Percentiles rank a stretch among this genome's conserved stretches.
These are phyloP conservation scores for Calosoma granatense DNA, from an alignment of 1,140 invertebrate genomes.

Conservation along the genomic window DNA sequence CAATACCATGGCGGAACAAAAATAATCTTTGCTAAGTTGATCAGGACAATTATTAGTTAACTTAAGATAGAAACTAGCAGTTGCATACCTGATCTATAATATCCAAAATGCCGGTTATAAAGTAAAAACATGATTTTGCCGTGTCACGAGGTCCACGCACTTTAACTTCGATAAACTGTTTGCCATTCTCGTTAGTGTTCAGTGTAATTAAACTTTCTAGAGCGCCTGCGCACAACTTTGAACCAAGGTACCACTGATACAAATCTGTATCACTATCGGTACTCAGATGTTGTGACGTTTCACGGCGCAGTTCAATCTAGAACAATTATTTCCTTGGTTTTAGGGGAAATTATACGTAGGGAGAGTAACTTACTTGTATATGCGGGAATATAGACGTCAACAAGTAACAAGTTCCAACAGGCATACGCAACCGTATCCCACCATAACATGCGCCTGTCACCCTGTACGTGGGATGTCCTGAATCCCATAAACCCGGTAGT, in stretches of 20 bases:
- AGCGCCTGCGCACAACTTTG: slow-evolving; percentile 62
- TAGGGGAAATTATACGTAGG: neutral
- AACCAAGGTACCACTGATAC: slow-evolving; percentile 71
- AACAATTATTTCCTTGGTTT: slow-evolving; percentile 22
- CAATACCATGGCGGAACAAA: slow-evolving; percentile 4
- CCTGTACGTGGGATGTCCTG: slow-evolving; percentile 45
- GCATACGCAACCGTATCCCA: slow-evolving; percentile 51
- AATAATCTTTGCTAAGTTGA: too few relatives aligned
- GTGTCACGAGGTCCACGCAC: slow-evolving; percentile 56
- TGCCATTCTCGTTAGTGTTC: slow-evolving; percentile 42
- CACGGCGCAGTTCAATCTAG: slow-evolving; percentile 54
- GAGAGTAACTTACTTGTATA: slow-evolving; percentile 51
- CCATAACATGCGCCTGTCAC: slow-evolving; percentile 49
- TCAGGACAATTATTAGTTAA: slow-evolving; percentile 10
- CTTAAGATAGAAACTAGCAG: too few relatives aligned
- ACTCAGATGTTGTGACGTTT: slow-evolving; percentile 38
- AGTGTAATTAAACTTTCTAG: slow-evolving; percentile 65
- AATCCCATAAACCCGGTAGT: slow-evolving; percentile 62
- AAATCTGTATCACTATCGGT: slow-evolving; percentile 54
- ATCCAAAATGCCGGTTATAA: slow-evolving; percentile 63
- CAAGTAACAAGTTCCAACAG: slow-evolving; percentile 47
- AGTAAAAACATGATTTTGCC: slow-evolving; percentile 54
- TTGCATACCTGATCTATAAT: slow-evolving; percentile 58
- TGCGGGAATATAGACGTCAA: slow-evolving; percentile 58
- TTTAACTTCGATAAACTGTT: slow-evolving; percentile 59